Conservation (phyloP, 2,888 invertebrate species). For the Tipula lateralis region DNA sequence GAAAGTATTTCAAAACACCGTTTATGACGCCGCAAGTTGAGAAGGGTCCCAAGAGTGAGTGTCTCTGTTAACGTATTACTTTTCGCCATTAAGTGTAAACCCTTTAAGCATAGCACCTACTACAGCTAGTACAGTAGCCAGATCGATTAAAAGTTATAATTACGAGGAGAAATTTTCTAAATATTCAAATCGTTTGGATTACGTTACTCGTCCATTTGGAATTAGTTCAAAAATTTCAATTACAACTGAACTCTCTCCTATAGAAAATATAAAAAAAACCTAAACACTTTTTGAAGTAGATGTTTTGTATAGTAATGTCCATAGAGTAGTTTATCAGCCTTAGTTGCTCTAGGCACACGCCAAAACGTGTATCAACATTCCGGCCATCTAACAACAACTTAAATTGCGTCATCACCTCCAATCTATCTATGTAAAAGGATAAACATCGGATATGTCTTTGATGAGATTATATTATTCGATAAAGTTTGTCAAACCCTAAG, state of each 20-base stretch:
- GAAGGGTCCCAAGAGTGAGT: conserved; percentile 50
- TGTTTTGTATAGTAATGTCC: conserved; percentile 34
- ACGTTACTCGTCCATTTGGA: not conserved
- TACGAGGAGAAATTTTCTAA: conserved; percentile 31
- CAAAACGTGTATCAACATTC: conserved; percentile 46
- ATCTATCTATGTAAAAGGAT: no score
- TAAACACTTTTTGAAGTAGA: conserved; percentile 29
- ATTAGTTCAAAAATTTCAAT: not conserved
- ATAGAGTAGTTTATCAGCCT: conserved; percentile 57
- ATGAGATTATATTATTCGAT: no score
- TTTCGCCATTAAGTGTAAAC: not conserved
- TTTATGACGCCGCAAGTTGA: conserved; percentile 54
- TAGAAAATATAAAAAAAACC: not conserved
- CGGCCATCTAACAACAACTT: conserved; percentile 57
- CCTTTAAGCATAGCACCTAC: not conserved
- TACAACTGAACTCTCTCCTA: not conserved
- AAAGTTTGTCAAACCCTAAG: no score
- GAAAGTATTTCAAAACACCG: conserved; percentile 40
- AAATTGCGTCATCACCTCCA: conserved; percentile 50
- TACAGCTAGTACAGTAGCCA: not conserved
- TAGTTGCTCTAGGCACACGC: conserved; percentile 58
- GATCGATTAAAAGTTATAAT: not conserved
- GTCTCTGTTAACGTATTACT: conserved; percentile 30
- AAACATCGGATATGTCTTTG: no score
- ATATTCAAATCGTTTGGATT: conserved; percentile 30